These are phyloP conservation scores for Tapirus terrestris DNA, from an alignment of 2,113 vertebrate genomes.

Conservation along the genomic window DNA sequence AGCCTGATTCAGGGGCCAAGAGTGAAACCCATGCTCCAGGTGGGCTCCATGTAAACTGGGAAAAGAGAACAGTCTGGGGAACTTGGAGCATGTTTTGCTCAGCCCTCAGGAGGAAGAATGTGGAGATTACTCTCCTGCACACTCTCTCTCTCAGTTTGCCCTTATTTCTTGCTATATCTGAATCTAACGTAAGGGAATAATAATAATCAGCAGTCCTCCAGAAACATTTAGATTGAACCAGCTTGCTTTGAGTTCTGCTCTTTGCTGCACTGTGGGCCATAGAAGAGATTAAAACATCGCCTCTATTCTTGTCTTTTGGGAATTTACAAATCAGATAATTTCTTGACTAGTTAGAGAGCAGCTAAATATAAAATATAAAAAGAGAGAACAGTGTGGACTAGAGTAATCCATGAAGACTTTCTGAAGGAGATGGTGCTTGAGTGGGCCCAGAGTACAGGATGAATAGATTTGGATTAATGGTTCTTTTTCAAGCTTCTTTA, in stretches of 20 bases:
- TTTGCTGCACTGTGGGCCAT: not conserved
- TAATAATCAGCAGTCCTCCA: not conserved
- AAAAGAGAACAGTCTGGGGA: not conserved
- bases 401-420: constrained; percentile 30
- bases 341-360: constrained; percentile 3
- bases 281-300: not conserved
- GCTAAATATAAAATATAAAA: constrained; percentile 31
- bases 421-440: constrained; percentile 5
- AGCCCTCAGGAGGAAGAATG: not conserved
- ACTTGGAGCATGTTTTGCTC: not conserved
- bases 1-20: not conserved
- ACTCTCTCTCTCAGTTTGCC: not conserved
- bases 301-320: not conserved
- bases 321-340: constrained; percentile 5
- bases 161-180: constrained; percentile 20
- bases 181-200: not conserved
- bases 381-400: not conserved
- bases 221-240: not conserved
- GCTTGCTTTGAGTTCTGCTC: not conserved
- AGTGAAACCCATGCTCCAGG: not conserved
- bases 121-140: not conserved
- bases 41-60: not conserved
- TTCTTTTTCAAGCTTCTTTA: constrained; percentile 26
- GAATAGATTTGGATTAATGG: not conserved
- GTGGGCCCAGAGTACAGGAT: not conserved